A percentile compares a stretch with the other conserved stretches of the same genome.
phyloP scores from a whole-genome alignment of 1,140 invertebrate species.

The Drosophila grimshawi region DNA sequence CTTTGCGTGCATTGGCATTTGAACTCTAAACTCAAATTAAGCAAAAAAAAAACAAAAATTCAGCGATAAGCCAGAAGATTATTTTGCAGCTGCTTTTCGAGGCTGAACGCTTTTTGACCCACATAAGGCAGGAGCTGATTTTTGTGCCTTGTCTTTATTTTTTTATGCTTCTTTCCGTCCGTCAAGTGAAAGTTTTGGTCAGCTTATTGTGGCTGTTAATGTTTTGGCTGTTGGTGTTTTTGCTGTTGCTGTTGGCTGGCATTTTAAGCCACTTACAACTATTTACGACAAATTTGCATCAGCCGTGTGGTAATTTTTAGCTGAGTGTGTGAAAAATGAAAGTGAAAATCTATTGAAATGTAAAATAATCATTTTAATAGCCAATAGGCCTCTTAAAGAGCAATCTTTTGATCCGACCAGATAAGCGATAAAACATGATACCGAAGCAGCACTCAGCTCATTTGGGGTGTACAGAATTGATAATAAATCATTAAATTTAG shows the following conservation, averaged over 20 bases:
- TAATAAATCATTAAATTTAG: too few relatives aligned
- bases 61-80: slow-evolving; percentile 38
- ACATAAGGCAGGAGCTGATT: slow-evolving; percentile 33
- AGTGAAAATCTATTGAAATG: slow-evolving; percentile 65
- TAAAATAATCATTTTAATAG: slow-evolving; percentile 57
- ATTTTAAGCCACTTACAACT: slow-evolving; percentile 71
- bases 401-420: slow-evolving; percentile 7
- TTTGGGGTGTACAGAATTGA: neutral
- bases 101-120: slow-evolving; percentile 38
- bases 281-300: slow-evolving; percentile 79
- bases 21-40: slow-evolving; percentile 51
- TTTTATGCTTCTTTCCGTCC: neutral
- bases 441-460: neutral
- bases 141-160: slow-evolving; percentile 7
- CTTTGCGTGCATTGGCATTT: slow-evolving; percentile 72
- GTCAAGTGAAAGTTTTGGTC: slow-evolving; percentile 67
- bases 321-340: slow-evolving; percentile 70
- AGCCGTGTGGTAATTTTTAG: slow-evolving; percentile 22
- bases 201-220: slow-evolving; percentile 16
- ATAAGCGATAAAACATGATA: neutral
- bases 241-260: slow-evolving; percentile 24
- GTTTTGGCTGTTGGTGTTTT: slow-evolving; percentile 4
- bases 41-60: slow-evolving; percentile 26
- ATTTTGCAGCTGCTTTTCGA: slow-evolving; percentile 19
- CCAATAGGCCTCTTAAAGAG: slow-evolving; percentile 9